Percentiles rank a stretch among this genome's conserved stretches.
These are phyloP conservation scores for Acanthurus leucopareius DNA, from an alignment of 2,797 vertebrate genomes.

Conservation along the genomic window DNA sequence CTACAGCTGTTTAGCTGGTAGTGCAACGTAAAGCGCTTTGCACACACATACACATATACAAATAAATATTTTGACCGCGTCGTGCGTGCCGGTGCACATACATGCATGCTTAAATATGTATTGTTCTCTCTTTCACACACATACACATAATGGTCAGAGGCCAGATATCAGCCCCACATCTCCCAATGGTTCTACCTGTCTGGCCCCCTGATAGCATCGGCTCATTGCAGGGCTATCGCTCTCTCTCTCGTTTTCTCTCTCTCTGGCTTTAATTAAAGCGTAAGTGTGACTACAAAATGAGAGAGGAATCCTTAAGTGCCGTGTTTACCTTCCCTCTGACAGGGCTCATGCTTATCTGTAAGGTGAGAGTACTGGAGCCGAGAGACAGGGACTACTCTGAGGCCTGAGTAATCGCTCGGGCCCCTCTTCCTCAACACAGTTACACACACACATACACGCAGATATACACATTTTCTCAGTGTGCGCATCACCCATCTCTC, in stretches of 20 bases:
- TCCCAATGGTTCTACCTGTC: conserved; percentile 66
- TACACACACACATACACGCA: not conserved
- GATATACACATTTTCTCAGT: conserved; percentile 22
- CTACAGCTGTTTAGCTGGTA: conserved; percentile 87
- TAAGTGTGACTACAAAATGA: conserved; percentile 86
- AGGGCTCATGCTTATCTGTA: conserved; percentile 77
- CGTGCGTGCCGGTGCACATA: conserved; percentile 39
- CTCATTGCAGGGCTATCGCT: conserved; percentile 80
- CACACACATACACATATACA: conserved; percentile 37
- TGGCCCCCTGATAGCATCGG: conserved; percentile 81
- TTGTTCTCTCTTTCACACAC: conserved; percentile 38
- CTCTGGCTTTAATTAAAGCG: conserved; percentile 84
- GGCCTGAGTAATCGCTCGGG: conserved; percentile 70
- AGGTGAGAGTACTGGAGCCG: conserved; percentile 58
- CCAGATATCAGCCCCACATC: conserved; percentile 66
- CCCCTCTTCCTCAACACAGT: conserved; percentile 35
- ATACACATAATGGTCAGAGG: conserved; percentile 56
- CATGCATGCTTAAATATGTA: conserved; percentile 41
- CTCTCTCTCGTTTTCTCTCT: conserved; percentile 57
- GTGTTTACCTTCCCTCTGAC: conserved; percentile 83
- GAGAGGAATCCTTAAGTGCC: conserved; percentile 86
- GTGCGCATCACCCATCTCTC: conserved; percentile 38
- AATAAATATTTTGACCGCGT: conserved; percentile 33
- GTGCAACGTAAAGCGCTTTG: conserved; percentile 69
- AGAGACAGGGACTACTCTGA: conserved; percentile 72